Evolutionary conservation across 1,140 invertebrate species (phyloP).

Genomic region (Diorhabda sublineata): DNA sequence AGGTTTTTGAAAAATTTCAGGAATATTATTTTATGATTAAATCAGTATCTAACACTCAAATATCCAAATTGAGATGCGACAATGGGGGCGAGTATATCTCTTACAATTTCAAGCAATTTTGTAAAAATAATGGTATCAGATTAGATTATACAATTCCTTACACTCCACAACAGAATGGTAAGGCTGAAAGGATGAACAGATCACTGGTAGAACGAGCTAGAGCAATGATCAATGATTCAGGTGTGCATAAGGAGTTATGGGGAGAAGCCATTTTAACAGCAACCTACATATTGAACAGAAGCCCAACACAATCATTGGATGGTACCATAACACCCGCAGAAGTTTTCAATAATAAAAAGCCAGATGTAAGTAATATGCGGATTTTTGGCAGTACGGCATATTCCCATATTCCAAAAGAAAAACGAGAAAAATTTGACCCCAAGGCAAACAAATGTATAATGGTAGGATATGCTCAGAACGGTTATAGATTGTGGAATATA

Average conservation of each 20-base stretch:
- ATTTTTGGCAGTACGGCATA: slow-evolving; percentile 38
- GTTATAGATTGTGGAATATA: slow-evolving; percentile 24
- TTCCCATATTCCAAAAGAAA: slow-evolving; percentile 36
- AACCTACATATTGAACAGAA: neutral
- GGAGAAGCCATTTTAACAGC: slow-evolving; percentile 25
- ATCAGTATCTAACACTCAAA: slow-evolving; percentile 18
- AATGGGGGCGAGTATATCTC: slow-evolving; percentile 35
- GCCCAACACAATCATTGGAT: slow-evolving; percentile 3
- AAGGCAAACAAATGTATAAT: slow-evolving; percentile 32
- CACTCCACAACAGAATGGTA: slow-evolving; percentile 48
- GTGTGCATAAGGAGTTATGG: slow-evolving; percentile 28
- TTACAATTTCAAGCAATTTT: slow-evolving; percentile 32
- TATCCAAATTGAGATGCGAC: slow-evolving; percentile 27
- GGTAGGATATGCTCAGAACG: slow-evolving; percentile 27
- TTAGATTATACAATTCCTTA: slow-evolving; percentile 38
- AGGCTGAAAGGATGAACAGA: slow-evolving; percentile 37
- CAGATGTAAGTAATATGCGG: slow-evolving; percentile 35
- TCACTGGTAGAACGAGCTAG: slow-evolving; percentile 47
- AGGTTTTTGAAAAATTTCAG: slow-evolving; percentile 21
- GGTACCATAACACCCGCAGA: slow-evolving; percentile 17
- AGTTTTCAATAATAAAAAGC: slow-evolving; percentile 32
- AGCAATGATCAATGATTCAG: slow-evolving; percentile 35
- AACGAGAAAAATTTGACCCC: slow-evolving; percentile 31
- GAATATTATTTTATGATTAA: slow-evolving; percentile 16
- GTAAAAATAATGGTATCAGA: slow-evolving; percentile 28